These are phyloP conservation scores for Ptychodera flava DNA, from an alignment of 35 echinoderm and acorn worm species.

Conservation along the genomic window DNA sequence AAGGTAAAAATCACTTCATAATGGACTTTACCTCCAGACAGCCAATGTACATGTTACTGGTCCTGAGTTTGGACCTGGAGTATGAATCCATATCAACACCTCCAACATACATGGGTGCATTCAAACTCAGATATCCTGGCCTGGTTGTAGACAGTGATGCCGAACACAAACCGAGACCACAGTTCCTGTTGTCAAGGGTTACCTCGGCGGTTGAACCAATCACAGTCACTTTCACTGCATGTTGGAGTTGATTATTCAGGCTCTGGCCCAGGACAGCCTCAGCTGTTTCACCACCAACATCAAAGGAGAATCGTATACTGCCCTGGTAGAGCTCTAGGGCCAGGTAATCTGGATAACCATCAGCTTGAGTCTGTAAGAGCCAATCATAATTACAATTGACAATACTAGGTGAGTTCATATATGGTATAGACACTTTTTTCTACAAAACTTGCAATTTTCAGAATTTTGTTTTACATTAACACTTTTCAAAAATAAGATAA, in stretches of 20 bases:
- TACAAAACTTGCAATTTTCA: neutral
- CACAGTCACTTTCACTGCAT: constrained; percentile 48
- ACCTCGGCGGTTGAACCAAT: constrained; percentile 23
- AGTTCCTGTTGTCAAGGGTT: constrained; percentile 65
- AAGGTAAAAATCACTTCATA: too few relatives aligned
- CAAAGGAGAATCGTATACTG: constrained; percentile 42
- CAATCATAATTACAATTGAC: neutral
- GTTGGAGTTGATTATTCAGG: constrained; percentile 59
- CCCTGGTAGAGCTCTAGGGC: constrained; percentile 60
- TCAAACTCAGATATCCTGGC: constrained; percentile 54
- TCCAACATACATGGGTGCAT: constrained; percentile 68
- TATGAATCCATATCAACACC: constrained; percentile 68
- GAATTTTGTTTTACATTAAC: neutral
- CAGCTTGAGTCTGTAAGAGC: constrained; percentile 41
- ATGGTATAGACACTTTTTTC: too few relatives aligned
- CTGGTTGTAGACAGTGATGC: constrained; percentile 23
- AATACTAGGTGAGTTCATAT: too few relatives aligned
- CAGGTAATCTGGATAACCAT: constrained; percentile 71
- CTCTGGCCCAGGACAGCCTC: constrained; percentile 17
- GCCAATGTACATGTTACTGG: constrained; percentile 68
- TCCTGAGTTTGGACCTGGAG: constrained; percentile 65
- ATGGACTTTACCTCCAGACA: constrained; percentile 89
- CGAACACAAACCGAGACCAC: constrained; percentile 32
- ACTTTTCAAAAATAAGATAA: neutral
- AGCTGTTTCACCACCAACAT: constrained; percentile 53